Evolutionary conservation across 1,140 invertebrate species (phyloP), one percentile per base, ranked within the genome.

Genomic region (Hylyphantes graminicola): DNA sequence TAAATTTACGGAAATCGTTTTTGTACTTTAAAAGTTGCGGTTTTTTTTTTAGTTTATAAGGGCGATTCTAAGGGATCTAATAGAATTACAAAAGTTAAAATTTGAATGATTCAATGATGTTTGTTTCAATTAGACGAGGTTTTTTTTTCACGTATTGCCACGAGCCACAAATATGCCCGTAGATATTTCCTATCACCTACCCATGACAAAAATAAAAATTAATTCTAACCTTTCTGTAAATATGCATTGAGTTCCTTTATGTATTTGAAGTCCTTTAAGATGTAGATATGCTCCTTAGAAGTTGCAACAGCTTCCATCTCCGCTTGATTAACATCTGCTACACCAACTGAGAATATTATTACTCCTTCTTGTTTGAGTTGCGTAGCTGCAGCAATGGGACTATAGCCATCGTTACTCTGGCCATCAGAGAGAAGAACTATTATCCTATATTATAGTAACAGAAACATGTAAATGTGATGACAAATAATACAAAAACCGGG

Each of bases 371-470:
- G 5, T 15, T 76, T 85, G 5, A 85, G 53, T 53, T 10, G 10
- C 5, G 12, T 17, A 4, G 82, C 48, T 35, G 19, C 59, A 7
- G 55, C 5, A 9, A 70, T 13, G 5, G 75, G 75, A 59, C 53
- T 59, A 57, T 61, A 61, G 13, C 65, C 64, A 10, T 2, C 2
- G 17, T 77, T 85, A 21, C 82, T 85, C 8, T 70, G 63, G 5
- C 82, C 82, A 63, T 85, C 82, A 53, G 82, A 70, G 21, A 85
- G 68, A 17, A 85, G 51, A 21, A 85, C 50, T 53, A 85, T 76
- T 0, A 85, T 72, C 21, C 82, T 85, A 72, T 35, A 35, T n/a
- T 53, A 6, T 1, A 21, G 53, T 6, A 48, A 70, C 4, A 70
- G 15, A 64, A 35, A 51, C 4, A 76, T 63, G n/a, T 17, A 15